Conservation (phyloP, 2,888 invertebrate genomes). For the Hylaea fasciaria region DNA sequence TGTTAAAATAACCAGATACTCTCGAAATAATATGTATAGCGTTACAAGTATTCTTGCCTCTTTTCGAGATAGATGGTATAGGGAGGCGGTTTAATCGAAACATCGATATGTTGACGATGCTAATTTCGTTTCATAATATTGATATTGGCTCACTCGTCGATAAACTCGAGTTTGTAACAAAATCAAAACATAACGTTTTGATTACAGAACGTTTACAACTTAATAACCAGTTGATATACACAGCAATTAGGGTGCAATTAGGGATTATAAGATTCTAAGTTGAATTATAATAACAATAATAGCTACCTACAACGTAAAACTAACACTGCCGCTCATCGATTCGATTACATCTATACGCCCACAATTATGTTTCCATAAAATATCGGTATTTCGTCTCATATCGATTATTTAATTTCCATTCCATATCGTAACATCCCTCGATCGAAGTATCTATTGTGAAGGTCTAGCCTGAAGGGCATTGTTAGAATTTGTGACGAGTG, state of each 20-base stretch:
- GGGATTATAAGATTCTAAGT: too few relatives aligned
- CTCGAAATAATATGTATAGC: conserved; percentile 19
- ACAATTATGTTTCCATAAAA: too few relatives aligned
- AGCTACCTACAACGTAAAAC: too few relatives aligned
- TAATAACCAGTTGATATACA: too few relatives aligned
- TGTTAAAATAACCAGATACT: conserved; percentile 47
- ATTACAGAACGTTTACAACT: too few relatives aligned
- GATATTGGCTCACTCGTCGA: not conserved
- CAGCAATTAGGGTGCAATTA: too few relatives aligned
- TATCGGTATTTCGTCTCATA: too few relatives aligned
- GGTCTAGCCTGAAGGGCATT: conserved; percentile 30
- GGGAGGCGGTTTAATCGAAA: conserved; percentile 10
- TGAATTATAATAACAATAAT: too few relatives aligned
- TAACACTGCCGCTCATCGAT: too few relatives aligned
- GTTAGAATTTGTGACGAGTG: conserved; percentile 30
- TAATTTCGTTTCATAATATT: not conserved
- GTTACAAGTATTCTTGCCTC: conserved; percentile 24
- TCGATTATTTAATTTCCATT: not conserved
- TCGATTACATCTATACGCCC: too few relatives aligned
- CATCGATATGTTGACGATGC: conserved; percentile 5
- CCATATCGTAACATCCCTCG: conserved; percentile 5
- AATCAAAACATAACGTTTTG: too few relatives aligned
- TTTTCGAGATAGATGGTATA: conserved; percentile 11
- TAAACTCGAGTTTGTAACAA: too few relatives aligned
- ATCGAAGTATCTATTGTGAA: conserved; percentile 25